Evolutionary conservation across 2,888 invertebrate species (phyloP), one percentile per base, ranked within the genome.

Genomic region (Chelonus formosanus): DNA sequence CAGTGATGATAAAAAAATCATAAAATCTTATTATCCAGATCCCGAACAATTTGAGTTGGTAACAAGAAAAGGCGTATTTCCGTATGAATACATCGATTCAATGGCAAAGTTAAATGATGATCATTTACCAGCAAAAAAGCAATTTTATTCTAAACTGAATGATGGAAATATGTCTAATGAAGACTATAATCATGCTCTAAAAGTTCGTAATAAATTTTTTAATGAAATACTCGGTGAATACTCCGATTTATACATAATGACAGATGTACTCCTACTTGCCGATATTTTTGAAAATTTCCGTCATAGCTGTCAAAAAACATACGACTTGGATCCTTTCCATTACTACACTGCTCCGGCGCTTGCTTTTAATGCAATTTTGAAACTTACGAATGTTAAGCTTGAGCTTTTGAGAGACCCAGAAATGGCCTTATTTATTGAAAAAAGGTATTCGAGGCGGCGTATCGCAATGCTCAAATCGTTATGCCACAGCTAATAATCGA

Each of bases 31-130:
- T n/a, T 20, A 48, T 32, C 47, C 32, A 31, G 31, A 50, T 31
- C 7, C 60, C 0, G 62, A 65, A 2, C 52, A 74, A 45, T 65
- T 74, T 32, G 31, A 69, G 34, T 52, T 74, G 3, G 31, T 77
- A 3, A 66, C 48, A 5, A 55, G 71, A 31, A 81, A 81, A 68
- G 77, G 78, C 5, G 69, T 81, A 5, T 81, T 82, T 66, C 79
- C 79, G 0, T 82, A 78, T 68, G 78, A 81, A 3, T 80, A 78
- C 63, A 44, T 81, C 3, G 71, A 76, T 55, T 54, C 43, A 4
- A 61, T 54, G 48, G 8, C 44, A 2, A 72, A 67, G 59, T 53
- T 73, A 34, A 50, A 63, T 20, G 74, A 76, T 32, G 53, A 43
- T 3, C 10, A 56, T 56, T 65, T 74, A 48, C 74, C 73, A 34